Conservation (phyloP, 2,888 invertebrate genomes). For the Busseola fusca region DNA sequence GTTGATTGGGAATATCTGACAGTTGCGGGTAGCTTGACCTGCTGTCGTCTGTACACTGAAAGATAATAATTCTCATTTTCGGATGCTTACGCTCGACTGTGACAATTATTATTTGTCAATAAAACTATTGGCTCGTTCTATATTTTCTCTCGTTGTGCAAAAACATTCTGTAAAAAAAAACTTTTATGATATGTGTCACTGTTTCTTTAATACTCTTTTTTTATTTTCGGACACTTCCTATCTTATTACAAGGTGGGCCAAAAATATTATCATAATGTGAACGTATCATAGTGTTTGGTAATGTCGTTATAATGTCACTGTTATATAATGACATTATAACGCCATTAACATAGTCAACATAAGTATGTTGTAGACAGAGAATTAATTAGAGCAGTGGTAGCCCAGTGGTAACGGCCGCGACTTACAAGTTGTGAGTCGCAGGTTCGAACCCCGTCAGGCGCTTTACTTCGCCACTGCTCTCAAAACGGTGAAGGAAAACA, state of each 20-base stretch:
- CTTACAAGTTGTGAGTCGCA: no score
- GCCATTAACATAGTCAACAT: no score
- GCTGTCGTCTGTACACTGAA: slow-evolving; percentile 3
- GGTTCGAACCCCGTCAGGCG: no score
- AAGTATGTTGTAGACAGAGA: background rate
- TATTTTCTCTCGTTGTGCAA: background rate
- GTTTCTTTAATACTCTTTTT: background rate
- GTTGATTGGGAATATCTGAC: no score
- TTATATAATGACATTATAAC: background rate
- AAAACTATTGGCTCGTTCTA: background rate
- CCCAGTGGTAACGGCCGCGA: no score
- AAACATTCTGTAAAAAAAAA: no score
- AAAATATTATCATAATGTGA: background rate
- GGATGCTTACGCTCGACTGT: slow-evolving; percentile 29
- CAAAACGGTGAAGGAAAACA: no score
- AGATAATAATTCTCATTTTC: slow-evolving; percentile 37
- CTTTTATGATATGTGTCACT: slow-evolving; percentile 3
- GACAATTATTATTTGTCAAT: slow-evolving; percentile 25
- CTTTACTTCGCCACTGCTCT: no score
- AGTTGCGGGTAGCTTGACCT: no score
- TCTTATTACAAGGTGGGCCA: background rate
- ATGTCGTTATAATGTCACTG: background rate
- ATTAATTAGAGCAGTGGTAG: no score
- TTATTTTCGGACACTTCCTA: background rate
- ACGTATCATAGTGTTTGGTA: background rate